These are phyloP conservation scores for Urocolius indicus DNA, from an alignment of 2,113 vertebrate genomes.

Conservation along the genomic window DNA sequence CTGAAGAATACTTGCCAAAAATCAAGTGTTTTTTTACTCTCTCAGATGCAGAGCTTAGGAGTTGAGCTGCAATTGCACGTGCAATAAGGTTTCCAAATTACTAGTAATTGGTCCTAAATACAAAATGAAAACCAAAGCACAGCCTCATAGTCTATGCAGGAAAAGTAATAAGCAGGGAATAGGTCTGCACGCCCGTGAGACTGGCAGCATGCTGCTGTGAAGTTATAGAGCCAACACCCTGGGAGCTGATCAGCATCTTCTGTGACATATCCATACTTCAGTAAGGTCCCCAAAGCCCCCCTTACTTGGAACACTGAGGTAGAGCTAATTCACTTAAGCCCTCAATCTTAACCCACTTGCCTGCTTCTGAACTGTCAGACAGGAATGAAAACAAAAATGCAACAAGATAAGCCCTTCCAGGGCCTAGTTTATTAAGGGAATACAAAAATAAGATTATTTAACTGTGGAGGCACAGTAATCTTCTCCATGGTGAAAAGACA, in stretches of 20 bases:
- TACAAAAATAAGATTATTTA: conserved; percentile 77
- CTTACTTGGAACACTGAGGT: neutral
- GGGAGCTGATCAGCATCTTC: neutral
- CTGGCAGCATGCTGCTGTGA: neutral
- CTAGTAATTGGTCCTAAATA: neutral
- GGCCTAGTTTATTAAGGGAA: conserved; percentile 56
- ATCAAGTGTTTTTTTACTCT: neutral
- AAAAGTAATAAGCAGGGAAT: neutral
- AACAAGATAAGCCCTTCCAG: conserved; percentile 11
- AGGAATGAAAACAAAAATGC: neutral
- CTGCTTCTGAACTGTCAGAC: neutral
- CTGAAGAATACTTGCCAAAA: neutral
- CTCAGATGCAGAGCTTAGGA: neutral
- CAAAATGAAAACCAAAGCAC: neutral
- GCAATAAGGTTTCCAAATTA: neutral
- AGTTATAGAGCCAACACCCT: neutral
- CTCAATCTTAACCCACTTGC: neutral
- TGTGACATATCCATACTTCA: neutral
- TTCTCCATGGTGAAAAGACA: neutral
- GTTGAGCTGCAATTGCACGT: neutral
- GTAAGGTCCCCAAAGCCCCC: neutral
- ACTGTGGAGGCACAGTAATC: conserved; percentile 53
- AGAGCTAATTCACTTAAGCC: neutral
- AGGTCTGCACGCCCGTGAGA: neutral
- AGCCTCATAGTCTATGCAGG: no score